Evolutionary conservation across 53 echinoderm and acorn worm genomes (phyloP).

Genomic region (Hippasteria phrygiana): DNA sequence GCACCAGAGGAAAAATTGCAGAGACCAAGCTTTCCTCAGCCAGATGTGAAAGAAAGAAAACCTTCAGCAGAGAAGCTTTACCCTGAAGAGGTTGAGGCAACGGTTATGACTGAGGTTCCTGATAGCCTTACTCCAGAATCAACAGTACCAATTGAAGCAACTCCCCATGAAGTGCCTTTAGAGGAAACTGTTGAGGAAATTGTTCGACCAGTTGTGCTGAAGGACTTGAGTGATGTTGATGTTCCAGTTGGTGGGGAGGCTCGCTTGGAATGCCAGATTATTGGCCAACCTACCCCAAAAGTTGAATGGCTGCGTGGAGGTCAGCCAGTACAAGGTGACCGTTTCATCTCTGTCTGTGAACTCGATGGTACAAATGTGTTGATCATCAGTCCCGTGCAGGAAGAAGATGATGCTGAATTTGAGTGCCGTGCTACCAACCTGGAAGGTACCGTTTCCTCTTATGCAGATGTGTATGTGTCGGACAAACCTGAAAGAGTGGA

Average conservation of each 20-base stretch:
- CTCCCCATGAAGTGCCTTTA: slow-evolving; percentile 47
- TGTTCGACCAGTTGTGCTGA: slow-evolving; percentile 62
- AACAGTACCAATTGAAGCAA: slow-evolving; percentile 22
- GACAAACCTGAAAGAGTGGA: slow-evolving; percentile 54
- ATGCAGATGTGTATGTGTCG: slow-evolving; percentile 74
- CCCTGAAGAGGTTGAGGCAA: slow-evolving; percentile 23
- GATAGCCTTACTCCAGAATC: slow-evolving; percentile 20
- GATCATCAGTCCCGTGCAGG: slow-evolving; percentile 81
- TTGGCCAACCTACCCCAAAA: slow-evolving; percentile 80
- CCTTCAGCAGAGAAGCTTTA: slow-evolving; percentile 18
- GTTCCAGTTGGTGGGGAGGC: slow-evolving; percentile 71
- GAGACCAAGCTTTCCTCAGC: slow-evolving; percentile 19
- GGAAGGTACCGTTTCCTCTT: slow-evolving; percentile 87
- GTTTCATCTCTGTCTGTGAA: slow-evolving; percentile 72
- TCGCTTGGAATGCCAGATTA: slow-evolving; percentile 79
- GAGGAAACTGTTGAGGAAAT: slow-evolving; percentile 65
- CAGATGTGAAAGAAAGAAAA: slow-evolving; percentile 25
- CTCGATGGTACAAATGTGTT: slow-evolving; percentile 80
- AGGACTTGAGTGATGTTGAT: slow-evolving; percentile 78
- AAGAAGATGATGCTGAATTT: slow-evolving; percentile 95
- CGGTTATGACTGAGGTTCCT: slow-evolving; percentile 7
- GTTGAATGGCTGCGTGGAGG: slow-evolving; percentile 82
- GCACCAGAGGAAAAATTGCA: background rate
- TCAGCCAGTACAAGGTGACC: slow-evolving; percentile 73
- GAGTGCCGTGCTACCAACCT: slow-evolving; percentile 90